phyloP scores from a whole-genome alignment of 2,888 invertebrate genomes.

The Tyria jacobaeae region DNA sequence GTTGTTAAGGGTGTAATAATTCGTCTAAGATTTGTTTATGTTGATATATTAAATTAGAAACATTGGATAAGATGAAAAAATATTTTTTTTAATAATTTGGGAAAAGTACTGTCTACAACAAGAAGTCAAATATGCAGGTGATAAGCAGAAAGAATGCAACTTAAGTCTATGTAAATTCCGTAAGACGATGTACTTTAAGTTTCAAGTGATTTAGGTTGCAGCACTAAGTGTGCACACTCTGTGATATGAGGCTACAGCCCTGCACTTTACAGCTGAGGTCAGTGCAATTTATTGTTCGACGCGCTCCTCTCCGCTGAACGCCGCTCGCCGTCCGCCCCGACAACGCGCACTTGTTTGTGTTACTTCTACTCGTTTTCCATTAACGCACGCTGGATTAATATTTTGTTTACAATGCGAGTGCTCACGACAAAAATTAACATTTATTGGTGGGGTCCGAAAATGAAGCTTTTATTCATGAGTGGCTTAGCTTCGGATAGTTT shows the following conservation, averaged over 20 bases:
- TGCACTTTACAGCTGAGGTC: slow-evolving; percentile 64
- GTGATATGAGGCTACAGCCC: slow-evolving; percentile 35
- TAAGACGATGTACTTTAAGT: background rate
- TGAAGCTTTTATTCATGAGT: slow-evolving; percentile 85
- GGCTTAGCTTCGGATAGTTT: slow-evolving; percentile 83
- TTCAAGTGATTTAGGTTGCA: slow-evolving; percentile 1
- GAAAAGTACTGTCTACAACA: background rate
- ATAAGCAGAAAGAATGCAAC: background rate
- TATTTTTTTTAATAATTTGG: background rate
- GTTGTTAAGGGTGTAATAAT: slow-evolving; percentile 49
- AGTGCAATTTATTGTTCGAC: slow-evolving; percentile 76
- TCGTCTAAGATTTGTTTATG: slow-evolving; percentile 48
- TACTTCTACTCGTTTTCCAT: slow-evolving; percentile 84
- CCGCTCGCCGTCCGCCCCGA: slow-evolving; percentile 29
- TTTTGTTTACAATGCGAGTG: slow-evolving; percentile 84
- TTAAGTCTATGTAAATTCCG: background rate
- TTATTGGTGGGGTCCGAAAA: slow-evolving; percentile 83
- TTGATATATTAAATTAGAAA: slow-evolving; percentile 38
- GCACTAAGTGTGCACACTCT: slow-evolving; percentile 43
- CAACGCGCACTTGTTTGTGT: slow-evolving; percentile 78
- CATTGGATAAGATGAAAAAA: background rate
- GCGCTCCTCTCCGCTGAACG: slow-evolving; percentile 56
- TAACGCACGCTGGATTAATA: slow-evolving; percentile 84
- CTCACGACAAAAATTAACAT: slow-evolving; percentile 85
- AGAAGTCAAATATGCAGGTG: background rate